phyloP scores from a whole-genome alignment of 2,888 invertebrate species.

The Tethea ocularis region DNA sequence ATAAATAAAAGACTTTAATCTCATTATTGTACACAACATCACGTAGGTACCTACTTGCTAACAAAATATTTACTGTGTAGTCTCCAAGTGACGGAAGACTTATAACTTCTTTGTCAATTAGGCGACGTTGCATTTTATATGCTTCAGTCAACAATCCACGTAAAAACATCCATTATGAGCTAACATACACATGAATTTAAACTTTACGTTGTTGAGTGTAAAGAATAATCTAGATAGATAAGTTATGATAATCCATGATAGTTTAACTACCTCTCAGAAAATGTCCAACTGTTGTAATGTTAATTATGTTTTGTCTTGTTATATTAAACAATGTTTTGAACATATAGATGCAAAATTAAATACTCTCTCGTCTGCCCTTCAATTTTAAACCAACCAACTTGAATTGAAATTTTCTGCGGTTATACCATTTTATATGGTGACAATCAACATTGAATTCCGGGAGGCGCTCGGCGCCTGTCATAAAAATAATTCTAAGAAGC shows the following conservation, averaged over 20 bases:
- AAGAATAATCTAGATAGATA: not conserved
- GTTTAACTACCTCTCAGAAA: too few relatives aligned
- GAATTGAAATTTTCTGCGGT: not conserved
- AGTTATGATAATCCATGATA: not conserved
- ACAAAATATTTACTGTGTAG: not conserved
- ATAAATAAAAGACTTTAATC: too few relatives aligned
- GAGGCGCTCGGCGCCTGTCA: too few relatives aligned
- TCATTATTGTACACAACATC: not conserved
- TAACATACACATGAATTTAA: not conserved
- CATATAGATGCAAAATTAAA: not conserved
- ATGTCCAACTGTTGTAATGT: too few relatives aligned
- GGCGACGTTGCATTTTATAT: slow-evolving; percentile 8
- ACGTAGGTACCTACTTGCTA: not conserved
- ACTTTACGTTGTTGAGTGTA: not conserved
- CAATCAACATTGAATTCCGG: not conserved
- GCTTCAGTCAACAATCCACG: not conserved
- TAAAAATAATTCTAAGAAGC: not conserved
- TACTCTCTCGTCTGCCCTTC: not conserved
- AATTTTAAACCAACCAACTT: not conserved
- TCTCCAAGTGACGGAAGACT: not conserved
- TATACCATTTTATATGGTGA: not conserved
- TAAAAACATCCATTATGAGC: not conserved
- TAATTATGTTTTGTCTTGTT: too few relatives aligned
- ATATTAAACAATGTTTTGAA: not conserved
- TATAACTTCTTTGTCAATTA: not conserved